Percentiles rank a stretch among this genome's conserved stretches.
Conservation (phyloP, 1,140 invertebrate genomes). For the Cyphomyrmex costatus region DNA sequence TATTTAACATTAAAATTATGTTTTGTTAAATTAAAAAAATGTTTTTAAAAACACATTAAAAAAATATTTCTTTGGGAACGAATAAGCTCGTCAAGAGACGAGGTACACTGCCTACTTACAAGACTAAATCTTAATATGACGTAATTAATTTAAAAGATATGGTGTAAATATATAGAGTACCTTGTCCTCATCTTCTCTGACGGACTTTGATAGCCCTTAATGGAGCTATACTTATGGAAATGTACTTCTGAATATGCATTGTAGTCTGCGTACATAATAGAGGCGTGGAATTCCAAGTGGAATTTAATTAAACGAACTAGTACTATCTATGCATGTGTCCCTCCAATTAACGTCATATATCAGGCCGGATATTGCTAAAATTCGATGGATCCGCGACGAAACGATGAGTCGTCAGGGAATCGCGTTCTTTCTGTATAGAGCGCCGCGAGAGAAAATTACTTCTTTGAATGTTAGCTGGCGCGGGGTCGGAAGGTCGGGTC, state of each 20-base stretch:
- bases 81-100: no score
- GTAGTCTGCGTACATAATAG: conserved; percentile 36
- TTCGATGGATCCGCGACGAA: conserved; percentile 25
- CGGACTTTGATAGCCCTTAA: conserved; percentile 4
- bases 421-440: not conserved
- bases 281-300: conserved; percentile 26
- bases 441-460: conserved; percentile 30
- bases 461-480: not conserved
- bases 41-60: no score
- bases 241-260: conserved; percentile 46
- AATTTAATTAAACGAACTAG: conserved; percentile 61
- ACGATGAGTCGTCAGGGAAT: conserved; percentile 4
- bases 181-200: not conserved
- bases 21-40: no score
- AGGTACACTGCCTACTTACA: no score
- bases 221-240: conserved; percentile 42
- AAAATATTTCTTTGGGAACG: no score
- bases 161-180: not conserved
- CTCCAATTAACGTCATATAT: conserved; percentile 44
- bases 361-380: conserved; percentile 19
- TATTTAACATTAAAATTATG: no score
- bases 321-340: conserved; percentile 28
- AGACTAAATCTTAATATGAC: no score
- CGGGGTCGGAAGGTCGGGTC: conserved; percentile 5
- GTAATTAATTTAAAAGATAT: no score